phyloP scores from a whole-genome alignment of 2,113 vertebrate species.

The Miniopterus natalensis region DNA sequence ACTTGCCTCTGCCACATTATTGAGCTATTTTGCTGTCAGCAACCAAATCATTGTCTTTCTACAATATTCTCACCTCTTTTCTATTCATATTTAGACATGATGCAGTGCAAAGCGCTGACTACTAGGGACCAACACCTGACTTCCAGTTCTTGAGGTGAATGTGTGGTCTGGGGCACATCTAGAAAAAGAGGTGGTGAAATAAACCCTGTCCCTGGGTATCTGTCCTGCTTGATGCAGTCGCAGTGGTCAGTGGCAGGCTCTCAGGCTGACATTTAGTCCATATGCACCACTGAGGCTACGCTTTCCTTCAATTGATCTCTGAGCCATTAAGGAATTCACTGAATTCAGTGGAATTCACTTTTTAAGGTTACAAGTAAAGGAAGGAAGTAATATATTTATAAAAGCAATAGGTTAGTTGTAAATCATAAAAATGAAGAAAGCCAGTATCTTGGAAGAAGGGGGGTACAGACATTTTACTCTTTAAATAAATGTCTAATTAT shows the following conservation, averaged over 20 bases:
- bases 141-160: neutral
- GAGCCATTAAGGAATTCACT: slow-evolving; percentile 20
- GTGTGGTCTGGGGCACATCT: neutral
- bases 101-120: neutral
- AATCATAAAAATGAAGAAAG: slow-evolving; percentile 53
- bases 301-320: neutral
- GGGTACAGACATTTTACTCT: neutral
- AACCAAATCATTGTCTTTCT: neutral
- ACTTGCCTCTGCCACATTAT: neutral
- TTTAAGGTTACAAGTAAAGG: slow-evolving; percentile 44
- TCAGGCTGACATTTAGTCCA: neutral
- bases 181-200: neutral
- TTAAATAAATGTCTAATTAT: slow-evolving; percentile 48
- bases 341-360: neutral
- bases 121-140: neutral
- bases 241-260: neutral
- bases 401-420: slow-evolving; percentile 23
- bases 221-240: neutral
- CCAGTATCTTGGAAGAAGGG: neutral
- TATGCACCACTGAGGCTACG: no score
- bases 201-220: neutral
- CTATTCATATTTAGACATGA: neutral
- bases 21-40: neutral
- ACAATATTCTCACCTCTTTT: neutral
- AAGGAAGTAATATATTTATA: slow-evolving; percentile 46